Conservation (phyloP, 2,888 invertebrate species). For the Eristalis tenax region DNA sequence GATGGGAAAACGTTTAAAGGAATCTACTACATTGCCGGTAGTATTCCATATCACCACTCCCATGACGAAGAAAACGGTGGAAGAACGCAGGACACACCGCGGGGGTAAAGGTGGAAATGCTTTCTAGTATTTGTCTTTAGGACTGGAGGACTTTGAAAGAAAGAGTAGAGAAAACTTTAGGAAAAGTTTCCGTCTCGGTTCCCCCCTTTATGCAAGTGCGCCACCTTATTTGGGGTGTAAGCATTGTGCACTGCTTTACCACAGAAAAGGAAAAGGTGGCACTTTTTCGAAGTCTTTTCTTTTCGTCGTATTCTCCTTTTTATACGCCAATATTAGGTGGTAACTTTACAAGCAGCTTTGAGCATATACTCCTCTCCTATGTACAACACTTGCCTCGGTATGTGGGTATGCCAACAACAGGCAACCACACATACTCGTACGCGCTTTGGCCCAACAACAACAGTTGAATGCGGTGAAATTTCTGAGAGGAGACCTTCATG, state of each 20-base stretch:
- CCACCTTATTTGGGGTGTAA: constrained; percentile 4
- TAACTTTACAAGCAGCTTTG: constrained; percentile 69
- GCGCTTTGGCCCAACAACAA: constrained; percentile 4
- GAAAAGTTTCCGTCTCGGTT: constrained; percentile 62
- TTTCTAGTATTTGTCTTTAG: constrained; percentile 48
- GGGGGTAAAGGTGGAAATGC: constrained; percentile 16
- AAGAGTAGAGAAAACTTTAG: constrained; percentile 54
- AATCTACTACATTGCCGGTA: constrained; percentile 61
- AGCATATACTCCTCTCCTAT: constrained; percentile 58
- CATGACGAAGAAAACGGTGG: constrained; percentile 40
- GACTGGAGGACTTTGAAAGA: constrained; percentile 19
- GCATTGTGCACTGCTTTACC: constrained; percentile 38
- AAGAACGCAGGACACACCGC: background rate
- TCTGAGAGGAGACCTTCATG: constrained; percentile 36
- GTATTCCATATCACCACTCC: constrained; percentile 69
- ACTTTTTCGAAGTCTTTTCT: constrained; percentile 42
- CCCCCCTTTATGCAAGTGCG: constrained; percentile 12
- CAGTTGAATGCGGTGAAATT: constrained; percentile 40
- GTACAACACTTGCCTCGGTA: constrained; percentile 38
- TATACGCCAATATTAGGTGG: constrained; percentile 62
- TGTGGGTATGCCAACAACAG: background rate
- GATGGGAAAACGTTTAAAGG: constrained; percentile 72
- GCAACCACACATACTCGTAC: constrained; percentile 26
- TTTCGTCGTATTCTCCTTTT: constrained; percentile 17
- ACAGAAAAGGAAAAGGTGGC: constrained; percentile 59